Evolutionary conservation across 2,888 invertebrate species (phyloP).

Genomic region (Cotesia congregata): DNA sequence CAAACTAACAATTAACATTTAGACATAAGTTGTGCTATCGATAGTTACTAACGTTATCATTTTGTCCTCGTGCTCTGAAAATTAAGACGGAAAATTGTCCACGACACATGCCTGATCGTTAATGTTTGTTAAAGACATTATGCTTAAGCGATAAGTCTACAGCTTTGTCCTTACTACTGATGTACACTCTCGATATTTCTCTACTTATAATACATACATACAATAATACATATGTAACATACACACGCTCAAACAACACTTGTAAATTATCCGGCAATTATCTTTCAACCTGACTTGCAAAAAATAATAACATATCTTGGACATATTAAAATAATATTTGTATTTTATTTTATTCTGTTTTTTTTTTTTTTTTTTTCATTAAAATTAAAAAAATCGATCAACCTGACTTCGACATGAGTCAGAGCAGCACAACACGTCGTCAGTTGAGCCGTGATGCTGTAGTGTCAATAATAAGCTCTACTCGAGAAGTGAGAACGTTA

Average conservation of each 20-base stretch:
- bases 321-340: too few relatives aligned
- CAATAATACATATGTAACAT: background rate
- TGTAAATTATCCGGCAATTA: background rate
- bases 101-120: conserved; percentile 34
- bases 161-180: background rate
- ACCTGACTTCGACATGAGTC: background rate
- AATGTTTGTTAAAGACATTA: conserved; percentile 17
- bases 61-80: conserved; percentile 33
- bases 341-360: too few relatives aligned
- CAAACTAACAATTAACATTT: background rate
- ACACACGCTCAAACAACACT: background rate
- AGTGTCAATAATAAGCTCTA: conserved; percentile 33
- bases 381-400: background rate
- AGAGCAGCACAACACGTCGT: background rate
- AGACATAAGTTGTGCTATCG: background rate
- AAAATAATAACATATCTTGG: background rate
- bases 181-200: background rate
- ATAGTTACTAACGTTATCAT: conserved; percentile 30
- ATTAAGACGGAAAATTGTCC: conserved; percentile 39
- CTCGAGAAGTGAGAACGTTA: conserved; percentile 15
- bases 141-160: conserved; percentile 15
- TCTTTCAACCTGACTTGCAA: background rate
- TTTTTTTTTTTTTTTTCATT: background rate
- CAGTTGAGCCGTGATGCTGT: conserved; percentile 23
- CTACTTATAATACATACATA: background rate